Base-by-base conservation (phyloP, 2,888 invertebrate genomes). In the Eumacrocentrus americanus region DNA sequence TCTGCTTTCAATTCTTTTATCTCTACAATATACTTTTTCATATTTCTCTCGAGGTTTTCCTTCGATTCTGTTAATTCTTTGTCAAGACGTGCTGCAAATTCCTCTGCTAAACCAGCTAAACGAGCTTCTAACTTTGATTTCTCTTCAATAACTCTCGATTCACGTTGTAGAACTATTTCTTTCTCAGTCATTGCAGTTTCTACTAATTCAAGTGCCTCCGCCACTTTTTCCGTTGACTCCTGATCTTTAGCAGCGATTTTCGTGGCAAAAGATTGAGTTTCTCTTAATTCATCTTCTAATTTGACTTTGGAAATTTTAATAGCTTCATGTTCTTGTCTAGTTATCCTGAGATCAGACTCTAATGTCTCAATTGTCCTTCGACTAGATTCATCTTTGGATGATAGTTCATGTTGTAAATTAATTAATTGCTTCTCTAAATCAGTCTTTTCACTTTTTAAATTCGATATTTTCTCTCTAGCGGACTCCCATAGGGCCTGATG, bases 181-280 rank as follows among this genome's bases (percentile, higher is more conserved):
- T 86, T 87, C 69, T 87, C 88, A n/a, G 76, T 76, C 2, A 86
- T 82, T 0, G 86, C 86, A 5, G 72, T 63, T 68, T 88, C 87
- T 22, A 85, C 84, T 1, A 88, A 68, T 34, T 81, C 77, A 25
- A 88, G 72, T 1, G 87, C 85, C 72, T 88, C 87, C 4, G 82
- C 82, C 1, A 88, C 83, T 72, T 86, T 87, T 5, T 71, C 70
- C 68, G 84, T 81, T 1, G 85, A 84, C 61, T 83, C 81, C 14
- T 75, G 74, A 63, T 85, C 85, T 44, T 84, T 83, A 6, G 75
- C 73, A 11, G 79, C 74, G 34, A 84, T 68, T 55, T 77, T 79
- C 3, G 80, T 74, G 7, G 84, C 79, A 37, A 80, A 66, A 23
- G 72, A 70, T 40, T 81, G 83, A 3, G 81, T 79, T 14, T 81